Percentiles rank a stretch among this genome's conserved stretches.
Evolutionary conservation across 2,113 vertebrate species (phyloP).

Genomic region (Halcyon senegalensis): DNA sequence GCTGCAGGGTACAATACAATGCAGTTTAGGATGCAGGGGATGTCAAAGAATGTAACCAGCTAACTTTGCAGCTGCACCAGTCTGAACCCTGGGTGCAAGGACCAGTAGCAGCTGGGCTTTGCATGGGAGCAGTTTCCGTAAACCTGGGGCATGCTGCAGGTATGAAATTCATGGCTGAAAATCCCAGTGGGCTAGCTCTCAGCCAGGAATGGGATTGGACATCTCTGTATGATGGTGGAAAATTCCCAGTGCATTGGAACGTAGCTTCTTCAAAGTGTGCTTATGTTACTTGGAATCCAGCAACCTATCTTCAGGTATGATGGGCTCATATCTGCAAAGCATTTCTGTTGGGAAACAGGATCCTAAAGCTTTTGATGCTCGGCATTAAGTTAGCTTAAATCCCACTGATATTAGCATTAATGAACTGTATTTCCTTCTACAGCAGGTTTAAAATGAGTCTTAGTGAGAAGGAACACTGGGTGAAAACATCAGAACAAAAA

Average conservation of each 20-base stretch:
- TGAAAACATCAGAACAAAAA: conserved; percentile 26
- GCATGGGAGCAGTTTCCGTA: not conserved
- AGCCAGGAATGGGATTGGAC: not conserved
- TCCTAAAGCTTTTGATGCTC: not conserved
- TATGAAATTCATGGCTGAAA: not conserved
- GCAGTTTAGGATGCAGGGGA: not conserved
- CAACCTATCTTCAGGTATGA: not conserved
- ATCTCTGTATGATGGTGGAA: not conserved
- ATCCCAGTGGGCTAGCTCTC: not conserved
- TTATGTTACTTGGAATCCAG: not conserved
- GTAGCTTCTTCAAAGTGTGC: not conserved
- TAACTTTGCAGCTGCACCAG: not conserved
- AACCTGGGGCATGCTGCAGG: not conserved
- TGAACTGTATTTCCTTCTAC: not conserved
- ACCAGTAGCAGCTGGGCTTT: not conserved
- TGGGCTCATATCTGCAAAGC: not conserved
- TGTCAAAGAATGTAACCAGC: not conserved
- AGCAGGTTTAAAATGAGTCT: not conserved
- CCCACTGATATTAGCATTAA: not conserved
- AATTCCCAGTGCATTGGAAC: not conserved
- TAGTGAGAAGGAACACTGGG: not conserved
- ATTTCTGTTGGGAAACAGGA: not conserved
- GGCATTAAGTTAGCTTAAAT: not conserved
- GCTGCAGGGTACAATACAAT: not conserved
- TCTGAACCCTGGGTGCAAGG: not conserved